Evolutionary conservation across 2,113 vertebrate genomes (phyloP).

Genomic region (Galemys pyrenaicus): DNA sequence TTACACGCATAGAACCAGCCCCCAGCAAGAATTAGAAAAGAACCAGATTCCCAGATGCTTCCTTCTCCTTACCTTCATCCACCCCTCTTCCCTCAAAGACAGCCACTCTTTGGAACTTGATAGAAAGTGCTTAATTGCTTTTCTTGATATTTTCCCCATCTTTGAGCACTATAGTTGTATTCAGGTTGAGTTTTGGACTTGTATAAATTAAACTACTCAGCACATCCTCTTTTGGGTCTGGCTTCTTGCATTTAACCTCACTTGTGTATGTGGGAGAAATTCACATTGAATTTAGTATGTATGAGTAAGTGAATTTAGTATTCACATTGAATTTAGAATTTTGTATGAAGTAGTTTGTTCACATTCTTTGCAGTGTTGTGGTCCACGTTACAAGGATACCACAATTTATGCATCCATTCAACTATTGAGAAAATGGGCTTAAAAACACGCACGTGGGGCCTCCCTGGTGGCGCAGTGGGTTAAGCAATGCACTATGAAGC

Average conservation of each 20-base stretch:
- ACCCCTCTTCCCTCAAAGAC: neutral
- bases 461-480: no score
- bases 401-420: neutral
- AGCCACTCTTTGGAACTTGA: neutral
- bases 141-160: neutral
- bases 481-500: no score
- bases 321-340: no score
- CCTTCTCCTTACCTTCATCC: no score
- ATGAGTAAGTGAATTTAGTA: no score
- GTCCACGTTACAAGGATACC: neutral
- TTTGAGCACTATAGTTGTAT: neutral
- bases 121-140: neutral
- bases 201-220: neutral
- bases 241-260: neutral
- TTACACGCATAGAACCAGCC: neutral
- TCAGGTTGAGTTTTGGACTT: neutral
- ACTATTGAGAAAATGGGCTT: neutral
- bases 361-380: slow-evolving; percentile 39
- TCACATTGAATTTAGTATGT: no score
- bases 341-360: neutral
- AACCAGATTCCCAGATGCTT: neutral
- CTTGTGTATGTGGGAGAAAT: neutral
- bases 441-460: neutral
- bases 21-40: neutral
- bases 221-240: neutral